phyloP scores from a whole-genome alignment of 2,113 vertebrate species.

The Nycticorax nycticorax region DNA sequence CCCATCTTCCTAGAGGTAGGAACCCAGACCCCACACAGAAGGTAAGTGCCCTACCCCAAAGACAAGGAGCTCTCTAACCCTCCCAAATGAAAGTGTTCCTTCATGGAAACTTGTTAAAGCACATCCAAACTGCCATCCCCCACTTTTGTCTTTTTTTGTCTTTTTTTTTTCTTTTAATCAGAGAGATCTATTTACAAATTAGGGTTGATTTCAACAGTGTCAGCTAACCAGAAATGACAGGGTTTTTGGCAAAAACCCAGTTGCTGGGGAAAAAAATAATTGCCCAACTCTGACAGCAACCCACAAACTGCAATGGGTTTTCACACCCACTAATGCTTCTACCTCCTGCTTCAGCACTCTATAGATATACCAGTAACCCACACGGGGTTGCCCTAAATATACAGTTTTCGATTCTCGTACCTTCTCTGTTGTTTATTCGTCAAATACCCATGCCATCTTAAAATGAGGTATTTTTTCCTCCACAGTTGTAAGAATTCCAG shows the following conservation, averaged over 20 bases:
- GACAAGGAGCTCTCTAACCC: neutral
- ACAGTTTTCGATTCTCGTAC: neutral
- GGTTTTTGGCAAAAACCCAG: neutral
- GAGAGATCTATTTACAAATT: neutral
- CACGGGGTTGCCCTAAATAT: neutral
- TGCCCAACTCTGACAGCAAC: neutral
- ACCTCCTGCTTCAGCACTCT: neutral
- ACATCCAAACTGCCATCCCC: neutral
- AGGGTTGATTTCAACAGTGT: slow-evolving; percentile 6
- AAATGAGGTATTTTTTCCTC: neutral
- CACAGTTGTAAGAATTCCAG: neutral
- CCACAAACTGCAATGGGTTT: neutral
- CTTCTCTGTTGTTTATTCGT: neutral
- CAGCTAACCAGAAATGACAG: slow-evolving; percentile 15
- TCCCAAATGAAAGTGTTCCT: neutral
- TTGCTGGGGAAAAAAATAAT: neutral
- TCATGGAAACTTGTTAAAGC: neutral
- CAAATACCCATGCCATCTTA: neutral
- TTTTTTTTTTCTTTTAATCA: neutral
- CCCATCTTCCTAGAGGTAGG: too few species aligned
- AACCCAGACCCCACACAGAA: neutral
- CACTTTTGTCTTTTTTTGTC: neutral
- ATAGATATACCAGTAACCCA: neutral
- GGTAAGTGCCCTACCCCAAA: neutral
- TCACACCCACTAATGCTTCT: slow-evolving; percentile 38